Conservation (phyloP, 2,888 invertebrate genomes). For the Spilarctia lutea region DNA sequence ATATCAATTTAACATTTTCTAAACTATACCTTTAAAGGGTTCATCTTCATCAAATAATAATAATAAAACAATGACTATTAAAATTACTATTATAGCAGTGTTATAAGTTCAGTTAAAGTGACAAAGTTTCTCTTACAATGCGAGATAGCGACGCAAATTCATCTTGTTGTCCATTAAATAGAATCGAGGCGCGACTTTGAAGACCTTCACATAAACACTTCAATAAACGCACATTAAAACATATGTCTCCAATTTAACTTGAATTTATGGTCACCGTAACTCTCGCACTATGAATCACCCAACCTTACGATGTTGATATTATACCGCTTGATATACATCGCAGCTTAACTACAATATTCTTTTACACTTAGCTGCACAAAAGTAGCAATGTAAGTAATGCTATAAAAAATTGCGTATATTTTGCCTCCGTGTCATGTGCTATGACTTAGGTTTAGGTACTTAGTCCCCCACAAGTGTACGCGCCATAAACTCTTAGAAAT, state of each 20-base stretch:
- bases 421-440: constrained; percentile 27
- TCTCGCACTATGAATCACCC: constrained; percentile 52
- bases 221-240: constrained; percentile 82
- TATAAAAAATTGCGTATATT: constrained; percentile 22
- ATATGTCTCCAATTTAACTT: constrained; percentile 82
- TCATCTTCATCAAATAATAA: constrained; percentile 14
- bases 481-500: constrained; percentile 80
- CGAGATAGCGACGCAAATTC: constrained; percentile 56
- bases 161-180: constrained; percentile 64
- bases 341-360: background rate
- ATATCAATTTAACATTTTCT: constrained; percentile 21
- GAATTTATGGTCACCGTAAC: constrained; percentile 81
- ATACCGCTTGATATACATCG: constrained; percentile 29
- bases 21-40: constrained; percentile 26
- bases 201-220: constrained; percentile 77
- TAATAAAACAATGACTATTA: constrained; percentile 20
- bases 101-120: constrained; percentile 31
- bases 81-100: constrained; percentile 32
- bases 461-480: constrained; percentile 72
- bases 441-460: constrained; percentile 64
- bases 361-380: background rate
- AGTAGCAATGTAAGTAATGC: constrained; percentile 17
- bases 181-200: constrained; percentile 61
- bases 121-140: constrained; percentile 34
- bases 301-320: constrained; percentile 25